Base-by-base conservation (phyloP, 2,113 vertebrate genomes). In the Elgaria multicarinata region DNA sequence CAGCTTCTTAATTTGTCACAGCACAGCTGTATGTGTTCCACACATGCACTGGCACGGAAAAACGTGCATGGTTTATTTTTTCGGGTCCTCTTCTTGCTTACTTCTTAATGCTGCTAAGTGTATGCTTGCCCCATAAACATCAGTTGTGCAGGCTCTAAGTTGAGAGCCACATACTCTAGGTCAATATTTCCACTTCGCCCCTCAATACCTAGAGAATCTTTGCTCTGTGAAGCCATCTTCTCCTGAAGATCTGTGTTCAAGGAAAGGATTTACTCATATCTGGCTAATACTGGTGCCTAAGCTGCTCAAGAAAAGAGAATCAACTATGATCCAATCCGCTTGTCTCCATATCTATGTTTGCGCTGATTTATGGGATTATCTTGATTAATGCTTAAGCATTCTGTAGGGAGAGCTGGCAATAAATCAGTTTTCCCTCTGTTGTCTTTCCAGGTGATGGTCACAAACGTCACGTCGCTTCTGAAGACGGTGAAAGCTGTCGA, bases 401-500 rank as follows among this genome's bases (percentile, higher is more conserved):
- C 36, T 20, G 53, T 8, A 12, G 39, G 20, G 4, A 16, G 67
- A 4, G 71, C 2, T 46, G 24, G 89, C 67, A 85, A 36, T 91
- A 42, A 16, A 0, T 0, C 39, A 0, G 26, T 64, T 67, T 87
- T 71, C 71, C 39, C 39, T 33, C 13, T 33, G 28, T 86, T 87
- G 50, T 5, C 89, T 44, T 4, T 94, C 64, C 93, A 99, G 99
- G 99, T 99, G 89, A 99, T 99, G 99, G 99, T 99, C 92, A 99
- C 99, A 87, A 99, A 99, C 14, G 99, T 99, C 92, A 99, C 99
- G 4, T 99, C 98, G 1, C 98, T 99, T 89, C 97, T 99, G 93
- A 99, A 99, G 97, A 99, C 99, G 0, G 99, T 99, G 93, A 99
- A 99, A 97, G 99, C 99, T 0, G 99, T 99, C 74, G 99, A 99